phyloP scores from a whole-genome alignment of 2,113 vertebrate genomes.

The Shinisaurus crocodilurus region DNA sequence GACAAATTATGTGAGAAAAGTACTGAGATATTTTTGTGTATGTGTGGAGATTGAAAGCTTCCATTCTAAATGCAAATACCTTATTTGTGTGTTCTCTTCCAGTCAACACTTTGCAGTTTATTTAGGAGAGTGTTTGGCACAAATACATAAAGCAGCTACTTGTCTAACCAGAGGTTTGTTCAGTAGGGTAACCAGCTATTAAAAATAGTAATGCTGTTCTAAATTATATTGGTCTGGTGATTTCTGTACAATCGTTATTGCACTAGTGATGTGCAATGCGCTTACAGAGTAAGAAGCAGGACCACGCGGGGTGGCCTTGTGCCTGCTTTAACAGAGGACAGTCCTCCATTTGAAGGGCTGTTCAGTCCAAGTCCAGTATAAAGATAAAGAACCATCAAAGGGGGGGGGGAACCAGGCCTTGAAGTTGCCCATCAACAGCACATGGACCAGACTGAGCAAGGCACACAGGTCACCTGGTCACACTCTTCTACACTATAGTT shows the following conservation, averaged over 20 bases:
- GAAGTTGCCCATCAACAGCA: too few species aligned
- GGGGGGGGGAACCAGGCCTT: too few species aligned
- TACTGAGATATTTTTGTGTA: slow-evolving; percentile 40
- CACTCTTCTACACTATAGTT: too few species aligned
- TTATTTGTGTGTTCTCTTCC: slow-evolving; percentile 49
- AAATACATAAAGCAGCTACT: slow-evolving; percentile 63
- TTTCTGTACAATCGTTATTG: background rate
- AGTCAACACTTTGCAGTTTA: slow-evolving; percentile 64
- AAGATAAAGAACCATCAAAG: too few species aligned
- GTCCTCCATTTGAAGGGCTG: too few species aligned
- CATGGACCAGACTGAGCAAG: too few species aligned
- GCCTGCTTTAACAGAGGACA: too few species aligned
- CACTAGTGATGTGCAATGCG: background rate
- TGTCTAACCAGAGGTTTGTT: slow-evolving; percentile 67
- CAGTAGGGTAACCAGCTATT: slow-evolving; percentile 61
- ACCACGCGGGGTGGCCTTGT: too few species aligned
- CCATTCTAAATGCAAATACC: slow-evolving; percentile 41
- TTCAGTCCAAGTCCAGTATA: too few species aligned
- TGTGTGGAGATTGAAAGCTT: slow-evolving; percentile 38
- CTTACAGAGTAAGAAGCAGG: background rate
- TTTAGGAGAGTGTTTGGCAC: slow-evolving; percentile 18
- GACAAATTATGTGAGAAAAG: slow-evolving; percentile 62
- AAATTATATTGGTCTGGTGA: background rate
- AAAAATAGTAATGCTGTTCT: slow-evolving; percentile 29
- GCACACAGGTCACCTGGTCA: too few species aligned